A percentile compares a stretch with the other conserved stretches of the same genome.
phyloP scores from a whole-genome alignment of 2,797 vertebrate genomes.

The Pyrocephalus nanus region DNA sequence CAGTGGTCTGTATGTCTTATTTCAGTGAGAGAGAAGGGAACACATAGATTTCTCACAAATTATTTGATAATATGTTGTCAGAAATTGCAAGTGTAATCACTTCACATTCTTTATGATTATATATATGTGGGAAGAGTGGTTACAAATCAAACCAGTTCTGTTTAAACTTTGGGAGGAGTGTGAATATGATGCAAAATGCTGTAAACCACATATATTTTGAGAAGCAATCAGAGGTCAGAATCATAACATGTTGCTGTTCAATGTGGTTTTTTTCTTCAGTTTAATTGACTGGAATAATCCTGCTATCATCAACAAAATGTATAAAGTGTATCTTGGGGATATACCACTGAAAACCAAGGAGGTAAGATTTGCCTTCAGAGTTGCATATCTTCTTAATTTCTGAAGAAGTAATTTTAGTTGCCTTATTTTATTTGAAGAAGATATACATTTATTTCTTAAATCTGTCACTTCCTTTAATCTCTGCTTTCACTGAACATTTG shows the following conservation, averaged over 20 bases:
- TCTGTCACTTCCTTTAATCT: background rate
- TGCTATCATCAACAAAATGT: constrained; percentile 95
- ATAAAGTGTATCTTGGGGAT: constrained; percentile 96
- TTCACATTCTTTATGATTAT: background rate
- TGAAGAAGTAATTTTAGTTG: background rate
- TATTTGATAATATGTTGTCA: background rate
- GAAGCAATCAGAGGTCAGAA: background rate
- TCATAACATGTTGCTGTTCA: constrained; percentile 15
- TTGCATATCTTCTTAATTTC: background rate
- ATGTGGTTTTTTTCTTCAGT: constrained; percentile 73
- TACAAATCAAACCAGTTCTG: background rate
- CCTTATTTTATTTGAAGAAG: background rate
- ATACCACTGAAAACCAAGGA: constrained; percentile 97
- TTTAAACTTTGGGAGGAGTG: background rate
- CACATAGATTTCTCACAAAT: background rate
- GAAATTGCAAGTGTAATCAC: background rate
- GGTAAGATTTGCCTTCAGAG: constrained; percentile 74
- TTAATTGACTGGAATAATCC: constrained; percentile 98
- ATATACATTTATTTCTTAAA: background rate
- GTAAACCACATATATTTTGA: background rate
- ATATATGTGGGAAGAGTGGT: background rate
- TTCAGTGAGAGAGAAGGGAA: background rate
- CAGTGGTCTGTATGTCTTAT: background rate
- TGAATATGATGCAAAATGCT: background rate
- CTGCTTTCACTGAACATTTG: background rate